Evolutionary conservation across 2,113 vertebrate genomes (phyloP).

Genomic region (Dinomys branickii): DNA sequence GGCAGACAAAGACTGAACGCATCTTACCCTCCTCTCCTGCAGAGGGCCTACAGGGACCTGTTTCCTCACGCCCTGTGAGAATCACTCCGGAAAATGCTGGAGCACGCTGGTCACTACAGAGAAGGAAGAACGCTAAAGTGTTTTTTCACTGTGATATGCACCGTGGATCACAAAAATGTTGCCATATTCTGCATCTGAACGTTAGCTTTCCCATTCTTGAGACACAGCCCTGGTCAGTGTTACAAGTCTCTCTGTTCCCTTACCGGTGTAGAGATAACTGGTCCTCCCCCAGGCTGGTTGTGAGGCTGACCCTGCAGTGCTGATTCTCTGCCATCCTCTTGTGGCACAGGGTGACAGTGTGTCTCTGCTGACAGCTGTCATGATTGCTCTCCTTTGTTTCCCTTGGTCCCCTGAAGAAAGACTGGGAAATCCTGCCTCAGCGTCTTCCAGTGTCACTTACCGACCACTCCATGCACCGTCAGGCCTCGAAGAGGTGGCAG

Average conservation of each 20-base stretch:
- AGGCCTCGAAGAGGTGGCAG: background rate
- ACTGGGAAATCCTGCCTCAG: background rate
- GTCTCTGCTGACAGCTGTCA: background rate
- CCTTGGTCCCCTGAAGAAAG: background rate
- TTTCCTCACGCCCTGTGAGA: background rate
- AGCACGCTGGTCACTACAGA: no score
- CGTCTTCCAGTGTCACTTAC: background rate
- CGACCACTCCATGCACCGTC: background rate
- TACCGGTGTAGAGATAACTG: background rate
- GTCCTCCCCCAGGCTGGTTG: background rate
- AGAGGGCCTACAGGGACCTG: background rate
- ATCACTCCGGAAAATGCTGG: background rate
- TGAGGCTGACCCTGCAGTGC: background rate
- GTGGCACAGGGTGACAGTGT: background rate
- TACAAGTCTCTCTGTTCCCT: background rate
- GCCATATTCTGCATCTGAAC: background rate
- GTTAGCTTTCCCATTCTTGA: background rate
- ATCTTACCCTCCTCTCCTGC: background rate
- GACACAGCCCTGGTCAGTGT: no score
- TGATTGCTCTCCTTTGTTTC: background rate
- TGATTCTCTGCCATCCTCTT: background rate
- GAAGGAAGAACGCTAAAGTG: background rate
- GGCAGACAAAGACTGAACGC: background rate
- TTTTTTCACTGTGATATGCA: background rate
- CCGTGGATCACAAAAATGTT: background rate